Evolutionary conservation across 2,797 vertebrate species (phyloP), one percentile per base, ranked within the genome.

Genomic region (Cercopithecus hamlyni): DNA sequence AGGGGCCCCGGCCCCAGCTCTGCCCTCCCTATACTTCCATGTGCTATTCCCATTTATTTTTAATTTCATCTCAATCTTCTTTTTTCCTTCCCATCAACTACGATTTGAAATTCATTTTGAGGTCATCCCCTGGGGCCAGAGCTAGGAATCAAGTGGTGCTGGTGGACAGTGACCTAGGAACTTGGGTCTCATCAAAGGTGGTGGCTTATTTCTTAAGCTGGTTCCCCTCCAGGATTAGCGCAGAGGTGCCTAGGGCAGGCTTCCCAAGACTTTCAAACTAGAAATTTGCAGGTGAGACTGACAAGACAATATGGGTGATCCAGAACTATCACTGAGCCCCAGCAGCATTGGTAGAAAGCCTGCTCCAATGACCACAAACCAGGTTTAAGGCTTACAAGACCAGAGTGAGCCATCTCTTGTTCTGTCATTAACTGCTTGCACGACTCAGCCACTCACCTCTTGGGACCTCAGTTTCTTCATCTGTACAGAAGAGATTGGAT

Each of bases 41-140:
- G 67, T 94, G 2, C 84, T 97, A 57, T 92, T 97, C 81, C 87
- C 90, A 57, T 72, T 97, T 90, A 79, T 64, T 88, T 98, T 97
- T 90, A 48, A 84, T 85, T 79, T 75, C 45, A 81, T 84, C 9
- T 52, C 41, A 82, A 24, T 77, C 77, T 27, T 41, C 76, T 43
- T 79, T 57, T 41, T 43, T 84, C 48, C 15, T 77, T 50, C 43
- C 41, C 96, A 73, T 94, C 70, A 93, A 43, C 43, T 93, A 61
- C 4, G 27, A 80, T 73, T 30, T 88, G 73, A 92, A 86, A 83
- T 81, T 89, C 61, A 93, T 85, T 88, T 39, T 12, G 7, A 93
- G 86, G 41, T 96, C 73, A 36, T 22, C 45, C 45, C 58, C 82
- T 67, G 64, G 84, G 73, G 43, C 7, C 73, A 92, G 75, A 89